These are phyloP conservation scores for Halocynthia roretzi DNA, from an alignment of 23 tunicate species.

Conservation along the genomic window DNA sequence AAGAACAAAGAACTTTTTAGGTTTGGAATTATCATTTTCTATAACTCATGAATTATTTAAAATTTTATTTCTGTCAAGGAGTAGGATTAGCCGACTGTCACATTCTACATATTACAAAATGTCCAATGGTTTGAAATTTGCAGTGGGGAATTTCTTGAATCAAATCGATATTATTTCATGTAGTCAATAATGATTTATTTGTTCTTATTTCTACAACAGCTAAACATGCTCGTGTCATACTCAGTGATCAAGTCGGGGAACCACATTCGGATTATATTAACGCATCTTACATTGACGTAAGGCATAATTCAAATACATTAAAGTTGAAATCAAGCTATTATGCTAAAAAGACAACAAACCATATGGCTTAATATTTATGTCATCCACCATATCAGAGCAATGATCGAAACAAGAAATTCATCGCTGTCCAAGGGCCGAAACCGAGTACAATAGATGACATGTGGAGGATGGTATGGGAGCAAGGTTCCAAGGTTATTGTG, in stretches of 20 bases:
- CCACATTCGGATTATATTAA: slow-evolving; percentile 38
- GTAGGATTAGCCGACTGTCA: no score
- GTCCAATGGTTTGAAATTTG: no score
- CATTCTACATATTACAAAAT: neutral
- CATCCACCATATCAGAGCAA: slow-evolving; percentile 18
- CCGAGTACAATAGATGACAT: slow-evolving; percentile 32
- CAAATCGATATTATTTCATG: no score
- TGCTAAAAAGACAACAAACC: no score
- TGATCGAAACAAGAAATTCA: slow-evolving; percentile 15
- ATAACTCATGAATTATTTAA: no score
- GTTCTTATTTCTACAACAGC: neutral
- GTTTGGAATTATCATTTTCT: no score
- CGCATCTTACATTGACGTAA: slow-evolving; percentile 57
- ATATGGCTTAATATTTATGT: no score
- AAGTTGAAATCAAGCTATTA: neutral
- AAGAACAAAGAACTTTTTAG: no score
- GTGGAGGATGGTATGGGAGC: slow-evolving; percentile 56
- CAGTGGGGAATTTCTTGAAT: no score
- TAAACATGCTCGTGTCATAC: neutral
- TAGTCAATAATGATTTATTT: no score
- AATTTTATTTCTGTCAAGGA: no score
- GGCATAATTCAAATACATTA: neutral
- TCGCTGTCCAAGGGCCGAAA: slow-evolving; percentile 68
- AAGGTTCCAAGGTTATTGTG: slow-evolving; percentile 20
- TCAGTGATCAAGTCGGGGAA: neutral